Percentiles rank a stretch among this genome's conserved stretches.
These are phyloP conservation scores for Eleginops maclovinus DNA, from an alignment of 2,113 vertebrate genomes.

Conservation along the genomic window DNA sequence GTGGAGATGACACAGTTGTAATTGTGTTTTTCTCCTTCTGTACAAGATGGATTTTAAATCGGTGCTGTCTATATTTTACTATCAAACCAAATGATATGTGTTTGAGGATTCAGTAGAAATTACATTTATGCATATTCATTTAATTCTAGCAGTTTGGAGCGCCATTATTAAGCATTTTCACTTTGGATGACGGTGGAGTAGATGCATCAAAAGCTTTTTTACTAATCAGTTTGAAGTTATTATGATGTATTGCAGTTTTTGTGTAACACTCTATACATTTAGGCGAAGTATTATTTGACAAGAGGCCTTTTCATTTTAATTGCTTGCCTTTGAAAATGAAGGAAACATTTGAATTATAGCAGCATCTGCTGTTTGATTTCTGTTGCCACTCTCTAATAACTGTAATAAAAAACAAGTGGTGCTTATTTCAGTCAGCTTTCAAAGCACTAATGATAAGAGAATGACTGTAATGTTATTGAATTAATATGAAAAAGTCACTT, in stretches of 20 bases:
- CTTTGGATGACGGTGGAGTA: constrained; percentile 46
- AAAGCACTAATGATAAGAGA: constrained; percentile 56
- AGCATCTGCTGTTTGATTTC: constrained; percentile 57
- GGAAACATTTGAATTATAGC: constrained; percentile 47
- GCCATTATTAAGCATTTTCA: constrained; percentile 53
- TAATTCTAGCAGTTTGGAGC: constrained; percentile 41
- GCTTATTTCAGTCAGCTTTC: constrained; percentile 56
- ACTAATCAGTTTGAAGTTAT: constrained; percentile 66
- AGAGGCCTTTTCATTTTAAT: constrained; percentile 64
- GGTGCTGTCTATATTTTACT: constrained; percentile 35
- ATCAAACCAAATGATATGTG: constrained; percentile 39
- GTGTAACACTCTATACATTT: constrained; percentile 52
- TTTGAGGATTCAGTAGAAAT: constrained; percentile 64
- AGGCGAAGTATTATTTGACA: constrained; percentile 65
- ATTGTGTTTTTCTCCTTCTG: constrained; percentile 68
- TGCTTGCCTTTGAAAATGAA: constrained; percentile 51
- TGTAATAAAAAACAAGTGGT: constrained; percentile 34
- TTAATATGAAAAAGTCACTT: constrained; percentile 61
- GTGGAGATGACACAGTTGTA: constrained; percentile 70
- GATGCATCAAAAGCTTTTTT: constrained; percentile 56
- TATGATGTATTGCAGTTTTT: constrained; percentile 51
- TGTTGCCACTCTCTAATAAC: constrained; percentile 49
- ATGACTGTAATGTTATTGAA: constrained; percentile 48
- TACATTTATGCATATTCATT: constrained; percentile 71
- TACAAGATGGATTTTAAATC: constrained; percentile 64